Percentiles rank a stretch among this genome's conserved stretches.
phyloP scores from a whole-genome alignment of 2,888 invertebrate genomes.

The Agrilus cyanescens region DNA sequence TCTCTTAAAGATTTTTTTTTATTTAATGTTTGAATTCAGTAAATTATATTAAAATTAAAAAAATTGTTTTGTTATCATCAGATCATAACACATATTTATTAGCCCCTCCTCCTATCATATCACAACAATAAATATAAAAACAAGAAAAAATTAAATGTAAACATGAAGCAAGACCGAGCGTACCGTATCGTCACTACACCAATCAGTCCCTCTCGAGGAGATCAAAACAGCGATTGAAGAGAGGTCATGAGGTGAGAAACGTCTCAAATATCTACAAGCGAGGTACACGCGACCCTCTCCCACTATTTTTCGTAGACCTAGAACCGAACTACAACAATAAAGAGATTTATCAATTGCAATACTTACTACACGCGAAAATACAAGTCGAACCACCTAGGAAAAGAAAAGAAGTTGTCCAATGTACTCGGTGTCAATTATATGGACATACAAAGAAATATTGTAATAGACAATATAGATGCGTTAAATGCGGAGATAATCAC shows the following conservation, averaged over 20 bases:
- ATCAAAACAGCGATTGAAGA: too few species aligned
- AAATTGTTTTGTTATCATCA: too few species aligned
- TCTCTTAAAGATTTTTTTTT: too few species aligned
- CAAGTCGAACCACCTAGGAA: constrained; percentile 2
- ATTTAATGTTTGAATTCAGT: too few species aligned
- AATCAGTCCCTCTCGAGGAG: too few species aligned
- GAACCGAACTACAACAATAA: constrained; percentile 10
- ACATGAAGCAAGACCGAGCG: too few species aligned
- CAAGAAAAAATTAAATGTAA: too few species aligned
- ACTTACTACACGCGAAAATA: constrained; percentile 1
- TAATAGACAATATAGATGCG: not conserved
- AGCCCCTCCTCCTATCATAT: too few species aligned
- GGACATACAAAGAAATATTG: constrained; percentile 2
- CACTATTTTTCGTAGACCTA: constrained; percentile 14
- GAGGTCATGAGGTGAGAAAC: constrained; percentile 11
- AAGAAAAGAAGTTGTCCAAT: not conserved
- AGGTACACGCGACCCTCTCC: constrained; percentile 11
- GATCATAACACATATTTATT: too few species aligned
- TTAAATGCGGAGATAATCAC: constrained; percentile 3
- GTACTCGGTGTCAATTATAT: constrained; percentile 4
- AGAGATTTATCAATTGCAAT: not conserved
- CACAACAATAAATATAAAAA: too few species aligned
- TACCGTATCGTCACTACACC: too few species aligned
- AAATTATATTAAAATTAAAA: too few species aligned
- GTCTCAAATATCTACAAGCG: constrained; percentile 10